Evolutionary conservation across 2,888 invertebrate species (phyloP).

Genomic region (Galeopsomyia nigrocyanea): DNA sequence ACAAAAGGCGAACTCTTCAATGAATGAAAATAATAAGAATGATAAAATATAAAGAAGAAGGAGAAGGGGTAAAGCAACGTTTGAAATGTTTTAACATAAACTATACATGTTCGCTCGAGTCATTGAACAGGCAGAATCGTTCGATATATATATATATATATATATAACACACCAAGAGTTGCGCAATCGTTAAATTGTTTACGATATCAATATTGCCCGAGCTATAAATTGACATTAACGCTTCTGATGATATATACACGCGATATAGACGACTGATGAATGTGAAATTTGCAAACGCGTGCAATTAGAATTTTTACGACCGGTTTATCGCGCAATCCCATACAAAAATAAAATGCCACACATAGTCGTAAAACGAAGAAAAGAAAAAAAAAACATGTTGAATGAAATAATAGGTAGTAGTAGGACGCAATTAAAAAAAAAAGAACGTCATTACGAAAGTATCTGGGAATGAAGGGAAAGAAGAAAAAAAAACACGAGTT

Average conservation of each 20-base stretch:
- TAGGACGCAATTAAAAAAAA: conserved; percentile 7
- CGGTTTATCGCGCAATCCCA: conserved; percentile 7
- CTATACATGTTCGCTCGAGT: conserved; percentile 13
- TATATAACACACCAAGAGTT: conserved; percentile 5
- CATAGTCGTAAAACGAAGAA: no score
- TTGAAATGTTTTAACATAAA: conserved; percentile 14
- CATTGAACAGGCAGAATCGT: conserved; percentile 21
- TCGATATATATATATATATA: background rate
- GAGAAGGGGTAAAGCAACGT: conserved; percentile 2
- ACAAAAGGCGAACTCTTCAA: conserved; percentile 38
- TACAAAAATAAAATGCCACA: no score
- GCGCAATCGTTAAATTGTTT: conserved; percentile 33
- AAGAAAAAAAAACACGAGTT: no score
- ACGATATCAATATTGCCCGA: conserved; percentile 20
- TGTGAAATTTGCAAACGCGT: conserved; percentile 18
- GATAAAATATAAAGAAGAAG: conserved; percentile 17
- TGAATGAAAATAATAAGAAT: conserved; percentile 45
- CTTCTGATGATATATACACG: conserved; percentile 2
- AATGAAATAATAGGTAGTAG: no score
- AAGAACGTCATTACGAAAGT: conserved; percentile 15
- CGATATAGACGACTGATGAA: conserved; percentile 1
- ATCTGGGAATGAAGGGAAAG: background rate
- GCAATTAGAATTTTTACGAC: conserved; percentile 28
- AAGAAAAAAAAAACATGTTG: no score
- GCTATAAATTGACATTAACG: conserved; percentile 34